phyloP scores from a whole-genome alignment of 2,113 vertebrate species.

The Fregata magnificens region DNA sequence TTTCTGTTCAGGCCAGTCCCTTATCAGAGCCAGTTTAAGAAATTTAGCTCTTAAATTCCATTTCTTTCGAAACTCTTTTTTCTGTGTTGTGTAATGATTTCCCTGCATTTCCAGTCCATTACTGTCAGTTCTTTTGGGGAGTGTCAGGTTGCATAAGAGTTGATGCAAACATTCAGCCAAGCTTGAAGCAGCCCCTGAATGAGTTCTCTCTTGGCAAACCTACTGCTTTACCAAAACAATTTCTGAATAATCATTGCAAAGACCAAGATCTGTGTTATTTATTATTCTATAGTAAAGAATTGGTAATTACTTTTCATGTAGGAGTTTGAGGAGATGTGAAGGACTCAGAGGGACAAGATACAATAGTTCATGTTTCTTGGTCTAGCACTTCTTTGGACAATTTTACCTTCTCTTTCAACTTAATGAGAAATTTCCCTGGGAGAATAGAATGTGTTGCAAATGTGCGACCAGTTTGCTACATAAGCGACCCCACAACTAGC shows the following conservation, averaged over 20 bases:
- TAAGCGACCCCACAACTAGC: not conserved
- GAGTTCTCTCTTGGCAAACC: conserved; percentile 15
- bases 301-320: not conserved
- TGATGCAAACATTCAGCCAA: conserved; percentile 35
- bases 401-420: not conserved
- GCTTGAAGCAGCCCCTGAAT: conserved; percentile 48
- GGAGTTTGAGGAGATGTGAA: not conserved
- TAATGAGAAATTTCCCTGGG: not conserved
- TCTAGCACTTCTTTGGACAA: not conserved
- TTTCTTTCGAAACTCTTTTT: not conserved
- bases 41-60: not conserved
- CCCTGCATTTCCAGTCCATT: conserved; percentile 13
- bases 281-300: not conserved
- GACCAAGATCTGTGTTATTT: not conserved
- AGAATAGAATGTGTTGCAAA: not conserved
- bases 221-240: not conserved
- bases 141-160: conserved; percentile 56
- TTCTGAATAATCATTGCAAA: not conserved
- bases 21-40: conserved; percentile 8
- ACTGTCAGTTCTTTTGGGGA: conserved; percentile 21
- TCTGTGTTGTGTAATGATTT: conserved; percentile 6
- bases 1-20: not conserved
- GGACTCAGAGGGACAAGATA: not conserved
- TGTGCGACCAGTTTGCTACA: not conserved
- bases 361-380: not conserved